A percentile compares a stretch with the other conserved stretches of the same genome.
These are phyloP conservation scores for Nesometra sesokonis DNA, from an alignment of 35 echinoderm and acorn worm species.

Conservation along the genomic window DNA sequence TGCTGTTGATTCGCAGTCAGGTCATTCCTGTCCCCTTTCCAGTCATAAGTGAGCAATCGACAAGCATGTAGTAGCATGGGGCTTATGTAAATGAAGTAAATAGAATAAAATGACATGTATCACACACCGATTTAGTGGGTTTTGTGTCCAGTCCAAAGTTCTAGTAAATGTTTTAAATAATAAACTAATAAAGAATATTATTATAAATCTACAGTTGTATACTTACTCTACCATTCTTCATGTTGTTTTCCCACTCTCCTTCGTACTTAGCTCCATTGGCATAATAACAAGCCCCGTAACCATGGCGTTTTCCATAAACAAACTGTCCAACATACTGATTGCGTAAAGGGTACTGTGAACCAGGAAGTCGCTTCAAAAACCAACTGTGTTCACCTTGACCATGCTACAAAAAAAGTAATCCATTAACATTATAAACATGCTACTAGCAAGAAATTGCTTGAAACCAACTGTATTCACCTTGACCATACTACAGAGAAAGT, in stretches of 20 bases:
- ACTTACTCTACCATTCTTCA: constrained; percentile 89
- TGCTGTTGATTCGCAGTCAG: no score
- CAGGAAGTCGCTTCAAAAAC: constrained; percentile 71
- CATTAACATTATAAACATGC: no score
- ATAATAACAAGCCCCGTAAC: constrained; percentile 79
- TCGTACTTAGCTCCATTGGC: constrained; percentile 98
- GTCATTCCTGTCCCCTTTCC: no score
- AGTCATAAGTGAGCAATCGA: no score
- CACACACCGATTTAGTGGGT: no score
- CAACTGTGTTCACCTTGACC: constrained; percentile 97
- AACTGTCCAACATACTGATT: constrained; percentile 97
- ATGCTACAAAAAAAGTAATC: constrained; percentile 41
- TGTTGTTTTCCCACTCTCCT: constrained; percentile 87
- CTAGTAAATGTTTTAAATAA: no score
- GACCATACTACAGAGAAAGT: constrained; percentile 58
- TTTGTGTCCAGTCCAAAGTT: no score
- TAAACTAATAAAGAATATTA: no score
- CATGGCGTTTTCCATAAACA: constrained; percentile 71
- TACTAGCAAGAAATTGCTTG: constrained; percentile 50
- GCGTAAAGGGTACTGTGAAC: constrained; percentile 88
- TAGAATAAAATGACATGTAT: no score
- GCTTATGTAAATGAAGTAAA: no score
- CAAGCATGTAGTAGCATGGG: no score
- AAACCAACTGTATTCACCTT: constrained; percentile 98
- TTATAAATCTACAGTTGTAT: no score